Evolutionary conservation across 1,140 invertebrate genomes (phyloP).

Genomic region (Luehdorfia chinensis): DNA sequence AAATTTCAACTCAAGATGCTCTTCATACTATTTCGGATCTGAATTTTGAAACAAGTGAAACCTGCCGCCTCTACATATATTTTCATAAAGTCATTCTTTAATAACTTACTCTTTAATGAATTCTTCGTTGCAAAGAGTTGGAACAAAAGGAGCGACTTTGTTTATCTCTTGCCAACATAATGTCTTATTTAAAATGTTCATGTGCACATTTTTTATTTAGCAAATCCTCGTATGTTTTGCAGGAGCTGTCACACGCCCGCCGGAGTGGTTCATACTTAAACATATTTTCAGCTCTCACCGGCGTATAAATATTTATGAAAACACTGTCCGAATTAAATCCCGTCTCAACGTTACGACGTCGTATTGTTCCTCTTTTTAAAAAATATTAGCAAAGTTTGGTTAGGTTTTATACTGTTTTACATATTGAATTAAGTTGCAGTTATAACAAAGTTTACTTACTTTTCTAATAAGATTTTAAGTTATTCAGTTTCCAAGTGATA

Average conservation of each 20-base stretch:
- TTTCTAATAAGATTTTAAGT: no score
- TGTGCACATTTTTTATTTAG: constrained; percentile 31
- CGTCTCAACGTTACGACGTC: constrained; percentile 33
- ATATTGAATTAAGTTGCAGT: background rate
- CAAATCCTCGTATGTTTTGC: constrained; percentile 24
- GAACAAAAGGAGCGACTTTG: constrained; percentile 24
- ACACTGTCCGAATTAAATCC: constrained; percentile 39
- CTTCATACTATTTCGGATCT: no score
- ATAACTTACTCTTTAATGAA: no score
- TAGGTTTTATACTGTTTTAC: background rate
- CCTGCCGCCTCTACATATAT: no score
- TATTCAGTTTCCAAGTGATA: no score
- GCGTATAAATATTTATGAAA: constrained; percentile 43
- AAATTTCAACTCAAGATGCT: no score
- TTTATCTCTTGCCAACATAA: constrained; percentile 29
- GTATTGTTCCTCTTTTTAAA: constrained; percentile 32
- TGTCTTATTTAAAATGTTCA: constrained; percentile 35
- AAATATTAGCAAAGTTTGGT: constrained; percentile 10
- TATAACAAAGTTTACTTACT: background rate
- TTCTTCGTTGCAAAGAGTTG: constrained; percentile 2
- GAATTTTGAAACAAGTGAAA: no score
- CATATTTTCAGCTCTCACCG: constrained; percentile 28
- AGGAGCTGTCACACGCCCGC: constrained; percentile 32
- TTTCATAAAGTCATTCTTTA: no score
- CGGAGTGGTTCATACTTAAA: constrained; percentile 34